phyloP scores from a whole-genome alignment of 2,113 vertebrate genomes.

The Ailuropoda melanoleuca region DNA sequence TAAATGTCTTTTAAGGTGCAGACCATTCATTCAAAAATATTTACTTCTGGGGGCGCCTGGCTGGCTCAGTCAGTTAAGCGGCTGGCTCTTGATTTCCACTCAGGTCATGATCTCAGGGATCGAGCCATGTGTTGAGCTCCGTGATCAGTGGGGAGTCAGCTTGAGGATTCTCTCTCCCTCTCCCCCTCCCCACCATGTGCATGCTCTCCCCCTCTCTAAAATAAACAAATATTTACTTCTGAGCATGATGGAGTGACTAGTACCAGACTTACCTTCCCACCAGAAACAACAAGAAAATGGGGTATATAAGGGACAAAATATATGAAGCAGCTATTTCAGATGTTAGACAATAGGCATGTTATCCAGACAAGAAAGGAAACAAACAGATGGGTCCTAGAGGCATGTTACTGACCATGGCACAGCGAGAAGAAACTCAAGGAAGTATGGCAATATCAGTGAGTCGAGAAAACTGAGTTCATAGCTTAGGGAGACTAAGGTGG shows the following conservation, averaged over 20 bases:
- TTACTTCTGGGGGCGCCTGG: not conserved
- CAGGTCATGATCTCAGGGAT: not conserved
- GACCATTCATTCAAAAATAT: slow-evolving; percentile 11
- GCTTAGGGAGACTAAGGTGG: not conserved
- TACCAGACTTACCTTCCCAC: not conserved
- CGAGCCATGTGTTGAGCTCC: not conserved
- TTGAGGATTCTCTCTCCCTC: not conserved
- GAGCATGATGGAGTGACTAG: not conserved
- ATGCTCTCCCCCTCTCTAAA: not conserved
- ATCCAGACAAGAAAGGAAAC: slow-evolving; percentile 1
- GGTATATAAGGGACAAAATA: not conserved
- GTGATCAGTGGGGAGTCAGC: not conserved
- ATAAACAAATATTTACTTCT: not conserved
- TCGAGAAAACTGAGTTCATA: not conserved
- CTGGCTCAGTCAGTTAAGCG: not conserved
- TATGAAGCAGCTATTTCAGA: not conserved
- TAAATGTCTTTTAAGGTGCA: not conserved
- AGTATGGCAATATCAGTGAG: not conserved
- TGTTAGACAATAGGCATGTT: not conserved
- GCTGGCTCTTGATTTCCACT: not conserved
- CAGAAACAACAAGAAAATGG: slow-evolving; percentile 28
- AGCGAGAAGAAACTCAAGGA: not conserved
- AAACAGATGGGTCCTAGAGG: not conserved
- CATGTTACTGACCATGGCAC: not conserved
- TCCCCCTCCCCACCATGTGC: not conserved